Evolutionary conservation across 2,797 vertebrate species (phyloP).

Genomic region (Schizopygopsis pylzovi): DNA sequence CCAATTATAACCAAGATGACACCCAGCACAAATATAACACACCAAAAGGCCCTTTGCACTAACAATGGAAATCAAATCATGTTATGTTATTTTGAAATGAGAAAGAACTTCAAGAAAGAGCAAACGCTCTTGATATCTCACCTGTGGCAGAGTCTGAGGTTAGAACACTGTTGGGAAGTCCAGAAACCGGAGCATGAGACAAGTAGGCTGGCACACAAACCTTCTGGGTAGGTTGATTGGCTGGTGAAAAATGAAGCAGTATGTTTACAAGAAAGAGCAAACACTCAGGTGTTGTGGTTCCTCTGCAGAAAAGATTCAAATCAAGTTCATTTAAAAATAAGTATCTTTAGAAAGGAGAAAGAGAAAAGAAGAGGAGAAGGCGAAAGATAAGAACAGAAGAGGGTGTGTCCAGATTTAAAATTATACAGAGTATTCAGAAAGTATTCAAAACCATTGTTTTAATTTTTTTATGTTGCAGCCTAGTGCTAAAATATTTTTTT

Average conservation of each 20-base stretch:
- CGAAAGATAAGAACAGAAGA: too few species aligned
- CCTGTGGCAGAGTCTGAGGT: constrained; percentile 82
- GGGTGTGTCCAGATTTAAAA: too few species aligned
- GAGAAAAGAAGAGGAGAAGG: background rate
- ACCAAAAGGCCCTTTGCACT: constrained; percentile 89
- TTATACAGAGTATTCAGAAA: background rate
- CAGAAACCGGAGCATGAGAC: constrained; percentile 80
- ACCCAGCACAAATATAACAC: constrained; percentile 82
- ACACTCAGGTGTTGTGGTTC: background rate
- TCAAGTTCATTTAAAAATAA: background rate
- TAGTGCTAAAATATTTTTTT: background rate
- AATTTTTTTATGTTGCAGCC: background rate
- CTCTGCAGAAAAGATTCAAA: background rate
- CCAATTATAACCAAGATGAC: constrained; percentile 75
- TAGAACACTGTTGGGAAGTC: constrained; percentile 74
- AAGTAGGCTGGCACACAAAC: constrained; percentile 84
- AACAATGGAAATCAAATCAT: background rate
- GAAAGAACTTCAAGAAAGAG: background rate
- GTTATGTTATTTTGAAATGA: background rate
- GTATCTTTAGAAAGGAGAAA: background rate
- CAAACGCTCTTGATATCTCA: constrained; percentile 69
- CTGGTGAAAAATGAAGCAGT: constrained; percentile 66
- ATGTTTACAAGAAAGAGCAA: background rate
- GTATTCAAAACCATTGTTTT: background rate
- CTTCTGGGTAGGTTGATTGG: constrained; percentile 82